Conservation (phyloP, 2,797 vertebrate species). For the Sebastes itinus region DNA sequence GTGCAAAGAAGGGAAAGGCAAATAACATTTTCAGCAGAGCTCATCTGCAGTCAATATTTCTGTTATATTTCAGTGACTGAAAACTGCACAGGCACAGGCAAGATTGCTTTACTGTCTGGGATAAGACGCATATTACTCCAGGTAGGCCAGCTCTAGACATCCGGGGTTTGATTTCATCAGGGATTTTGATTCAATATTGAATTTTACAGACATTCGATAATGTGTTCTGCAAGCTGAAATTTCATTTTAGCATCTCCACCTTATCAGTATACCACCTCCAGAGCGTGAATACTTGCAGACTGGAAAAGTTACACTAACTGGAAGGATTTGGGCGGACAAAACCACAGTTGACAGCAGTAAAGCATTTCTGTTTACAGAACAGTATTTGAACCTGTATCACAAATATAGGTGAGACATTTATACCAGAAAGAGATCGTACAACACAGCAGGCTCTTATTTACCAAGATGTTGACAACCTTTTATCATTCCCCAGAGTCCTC, state of each 20-base stretch:
- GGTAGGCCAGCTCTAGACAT: conserved; percentile 30
- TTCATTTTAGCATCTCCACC: conserved; percentile 32
- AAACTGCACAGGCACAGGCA: conserved; percentile 9
- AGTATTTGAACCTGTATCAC: neutral
- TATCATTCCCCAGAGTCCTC: neutral
- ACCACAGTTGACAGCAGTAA: neutral
- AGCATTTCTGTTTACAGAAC: neutral
- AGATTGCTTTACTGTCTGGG: conserved; percentile 4
- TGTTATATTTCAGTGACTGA: conserved; percentile 23
- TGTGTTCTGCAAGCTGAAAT: conserved; percentile 41
- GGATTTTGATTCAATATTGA: conserved; percentile 55
- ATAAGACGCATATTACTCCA: conserved; percentile 6
- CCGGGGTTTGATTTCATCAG: conserved; percentile 51
- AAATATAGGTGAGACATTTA: neutral
- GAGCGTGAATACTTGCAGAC: neutral
- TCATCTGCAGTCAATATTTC: conserved; percentile 4
- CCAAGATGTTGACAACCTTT: neutral
- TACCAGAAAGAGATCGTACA: neutral
- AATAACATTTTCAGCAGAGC: neutral
- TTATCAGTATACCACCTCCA: conserved; percentile 17
- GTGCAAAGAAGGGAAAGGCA: neutral
- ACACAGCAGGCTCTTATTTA: neutral
- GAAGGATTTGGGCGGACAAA: neutral
- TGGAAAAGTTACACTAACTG: neutral
- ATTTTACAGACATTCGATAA: conserved; percentile 46